phyloP scores from a whole-genome alignment of 2,888 invertebrate genomes.

The Drepana falcataria region DNA sequence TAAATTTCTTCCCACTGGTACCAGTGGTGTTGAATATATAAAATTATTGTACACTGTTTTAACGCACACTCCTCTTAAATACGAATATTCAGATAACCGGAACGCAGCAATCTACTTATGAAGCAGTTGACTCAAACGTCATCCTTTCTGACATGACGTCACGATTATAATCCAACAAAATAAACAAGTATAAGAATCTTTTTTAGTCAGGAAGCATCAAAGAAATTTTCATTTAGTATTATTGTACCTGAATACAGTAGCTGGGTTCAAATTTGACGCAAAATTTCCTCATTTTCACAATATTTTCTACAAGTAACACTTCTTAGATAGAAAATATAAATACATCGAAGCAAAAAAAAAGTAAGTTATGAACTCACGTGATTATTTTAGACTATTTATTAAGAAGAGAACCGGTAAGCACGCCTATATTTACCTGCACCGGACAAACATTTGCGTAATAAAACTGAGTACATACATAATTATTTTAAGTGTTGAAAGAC shows the following conservation, averaged over 20 bases:
- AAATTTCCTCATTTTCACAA: slow-evolving; percentile 20
- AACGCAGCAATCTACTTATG: slow-evolving; percentile 8
- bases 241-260: background rate
- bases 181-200: slow-evolving; percentile 11
- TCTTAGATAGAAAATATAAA: slow-evolving; percentile 7
- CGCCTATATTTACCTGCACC: too few relatives aligned
- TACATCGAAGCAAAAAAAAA: slow-evolving; percentile 5
- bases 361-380: slow-evolving; percentile 14
- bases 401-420: slow-evolving; percentile 14
- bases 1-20: too few relatives aligned
- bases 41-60: too few relatives aligned
- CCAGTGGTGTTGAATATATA: too few relatives aligned
- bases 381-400: slow-evolving; percentile 8
- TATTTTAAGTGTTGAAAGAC: slow-evolving; percentile 1
- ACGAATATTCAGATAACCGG: slow-evolving; percentile 10
- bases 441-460: too few relatives aligned
- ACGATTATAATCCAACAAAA: slow-evolving; percentile 21
- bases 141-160: slow-evolving; percentile 11
- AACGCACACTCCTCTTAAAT: too few relatives aligned
- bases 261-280: background rate
- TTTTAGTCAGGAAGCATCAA: background rate
- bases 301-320: slow-evolving; percentile 15
- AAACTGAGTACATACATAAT: slow-evolving; percentile 9
- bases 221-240: slow-evolving; percentile 17
- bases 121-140: slow-evolving; percentile 36